Evolutionary conservation across 2,888 invertebrate genomes (phyloP).

Genomic region (Autographa pulchrina): DNA sequence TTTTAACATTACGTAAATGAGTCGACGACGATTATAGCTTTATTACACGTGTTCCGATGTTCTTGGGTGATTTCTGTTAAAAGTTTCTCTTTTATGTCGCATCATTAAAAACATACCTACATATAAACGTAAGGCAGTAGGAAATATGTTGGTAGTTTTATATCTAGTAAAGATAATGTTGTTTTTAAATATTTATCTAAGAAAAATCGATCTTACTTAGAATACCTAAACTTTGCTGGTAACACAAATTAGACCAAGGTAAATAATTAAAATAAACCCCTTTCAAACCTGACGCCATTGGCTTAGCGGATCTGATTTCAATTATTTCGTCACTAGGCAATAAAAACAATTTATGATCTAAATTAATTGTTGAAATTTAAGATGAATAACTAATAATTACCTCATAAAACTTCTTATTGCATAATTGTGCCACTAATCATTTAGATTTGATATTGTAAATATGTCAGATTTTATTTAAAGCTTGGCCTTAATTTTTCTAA

Average conservation of each 20-base stretch:
- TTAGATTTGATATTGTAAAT: conserved; percentile 37
- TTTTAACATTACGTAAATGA: conserved; percentile 54
- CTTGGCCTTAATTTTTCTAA: conserved; percentile 41
- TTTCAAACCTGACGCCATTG: neutral
- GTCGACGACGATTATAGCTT: conserved; percentile 56
- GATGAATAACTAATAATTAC: conserved; percentile 13
- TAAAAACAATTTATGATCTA: conserved; percentile 21
- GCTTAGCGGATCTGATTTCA: neutral
- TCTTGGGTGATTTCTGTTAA: conserved; percentile 18
- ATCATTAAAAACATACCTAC: neutral
- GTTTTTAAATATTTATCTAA: neutral
- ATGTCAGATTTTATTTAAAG: conserved; percentile 44
- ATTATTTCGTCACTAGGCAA: neutral
- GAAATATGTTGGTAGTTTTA: neutral
- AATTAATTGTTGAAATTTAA: conserved; percentile 20
- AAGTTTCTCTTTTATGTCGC: conserved; percentile 17
- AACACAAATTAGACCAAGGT: neutral
- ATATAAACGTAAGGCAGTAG: neutral
- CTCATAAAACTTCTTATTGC: conserved; percentile 41
- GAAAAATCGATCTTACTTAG: neutral
- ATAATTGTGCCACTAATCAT: conserved; percentile 23
- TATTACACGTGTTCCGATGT: conserved; percentile 47
- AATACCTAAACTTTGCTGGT: neutral
- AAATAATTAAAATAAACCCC: neutral
- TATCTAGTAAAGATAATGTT: neutral